phyloP scores from a whole-genome alignment of 2,113 vertebrate genomes.

The Antigone vipio region DNA sequence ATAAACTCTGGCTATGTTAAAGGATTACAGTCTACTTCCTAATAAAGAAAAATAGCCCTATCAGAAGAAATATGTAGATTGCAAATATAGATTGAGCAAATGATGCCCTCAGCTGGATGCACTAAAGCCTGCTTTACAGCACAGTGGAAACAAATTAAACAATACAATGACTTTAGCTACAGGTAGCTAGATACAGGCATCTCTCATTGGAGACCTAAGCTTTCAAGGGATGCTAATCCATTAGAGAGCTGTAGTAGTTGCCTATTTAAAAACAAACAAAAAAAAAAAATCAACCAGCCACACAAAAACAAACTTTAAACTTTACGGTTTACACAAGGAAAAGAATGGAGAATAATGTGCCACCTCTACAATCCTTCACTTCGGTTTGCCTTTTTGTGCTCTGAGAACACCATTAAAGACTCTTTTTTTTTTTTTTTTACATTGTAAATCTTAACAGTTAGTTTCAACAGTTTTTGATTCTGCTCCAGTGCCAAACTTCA shows the following conservation, averaged over 20 bases:
- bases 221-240: neutral
- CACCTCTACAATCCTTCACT: neutral
- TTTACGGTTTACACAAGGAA: neutral
- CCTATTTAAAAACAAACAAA: neutral
- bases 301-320: neutral
- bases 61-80: neutral
- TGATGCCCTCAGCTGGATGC: conserved; percentile 1
- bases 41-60: neutral
- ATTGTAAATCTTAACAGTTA: neutral
- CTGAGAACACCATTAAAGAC: neutral
- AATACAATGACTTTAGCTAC: neutral
- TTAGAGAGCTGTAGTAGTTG: neutral
- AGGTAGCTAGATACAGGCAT: neutral
- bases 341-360: neutral
- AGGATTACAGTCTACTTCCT: neutral
- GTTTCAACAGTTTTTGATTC: neutral
- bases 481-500: neutral
- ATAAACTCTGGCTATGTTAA: neutral
- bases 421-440: neutral
- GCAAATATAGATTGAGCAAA: neutral
- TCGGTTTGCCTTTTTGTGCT: neutral
- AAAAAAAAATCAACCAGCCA: neutral
- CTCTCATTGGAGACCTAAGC: neutral
- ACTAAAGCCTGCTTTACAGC: neutral
- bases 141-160: neutral